Percentiles rank a stretch among this genome's conserved stretches.
Evolutionary conservation across 2,888 invertebrate species (phyloP).

Genomic region (Coecobrya sp.): DNA sequence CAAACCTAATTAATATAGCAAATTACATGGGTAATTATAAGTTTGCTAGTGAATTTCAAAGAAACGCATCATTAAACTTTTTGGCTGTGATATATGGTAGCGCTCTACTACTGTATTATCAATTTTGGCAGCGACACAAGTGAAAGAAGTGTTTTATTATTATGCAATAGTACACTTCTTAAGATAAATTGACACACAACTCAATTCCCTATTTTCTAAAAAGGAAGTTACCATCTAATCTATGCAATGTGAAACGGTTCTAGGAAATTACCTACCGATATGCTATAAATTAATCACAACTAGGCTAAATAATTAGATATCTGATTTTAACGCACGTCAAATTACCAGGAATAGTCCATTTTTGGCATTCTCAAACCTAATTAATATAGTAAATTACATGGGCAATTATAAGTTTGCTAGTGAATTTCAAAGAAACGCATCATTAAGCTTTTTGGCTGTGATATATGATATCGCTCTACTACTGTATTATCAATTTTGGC

Average conservation of each 20-base stretch:
- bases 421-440: not conserved
- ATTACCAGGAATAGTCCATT: not conserved
- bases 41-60: not conserved
- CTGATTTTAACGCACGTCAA: not conserved
- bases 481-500: not conserved
- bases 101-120: not conserved
- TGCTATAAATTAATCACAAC: not conserved
- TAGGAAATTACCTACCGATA: not conserved
- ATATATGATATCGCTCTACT: not conserved
- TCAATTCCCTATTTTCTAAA: not conserved
- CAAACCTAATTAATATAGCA: not conserved
- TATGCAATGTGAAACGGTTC: not conserved
- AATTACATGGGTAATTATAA: constrained; percentile 14
- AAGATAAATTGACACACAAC: too few relatives aligned
- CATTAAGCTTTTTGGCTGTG: not conserved
- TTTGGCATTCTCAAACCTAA: not conserved
- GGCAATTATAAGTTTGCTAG: not conserved
- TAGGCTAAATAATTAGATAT: not conserved
- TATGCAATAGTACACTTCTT: not conserved
- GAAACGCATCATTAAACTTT: not conserved
- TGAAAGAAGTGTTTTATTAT: not conserved
- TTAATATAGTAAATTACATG: constrained; percentile 6
- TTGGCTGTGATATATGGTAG: not conserved
- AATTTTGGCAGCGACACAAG: not conserved
- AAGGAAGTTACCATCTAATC: constrained; percentile 1